Evolutionary conservation across 64 coral and sea anemone species (phyloP), one percentile per base, ranked within the genome.

Genomic region (Montipora sp.): DNA sequence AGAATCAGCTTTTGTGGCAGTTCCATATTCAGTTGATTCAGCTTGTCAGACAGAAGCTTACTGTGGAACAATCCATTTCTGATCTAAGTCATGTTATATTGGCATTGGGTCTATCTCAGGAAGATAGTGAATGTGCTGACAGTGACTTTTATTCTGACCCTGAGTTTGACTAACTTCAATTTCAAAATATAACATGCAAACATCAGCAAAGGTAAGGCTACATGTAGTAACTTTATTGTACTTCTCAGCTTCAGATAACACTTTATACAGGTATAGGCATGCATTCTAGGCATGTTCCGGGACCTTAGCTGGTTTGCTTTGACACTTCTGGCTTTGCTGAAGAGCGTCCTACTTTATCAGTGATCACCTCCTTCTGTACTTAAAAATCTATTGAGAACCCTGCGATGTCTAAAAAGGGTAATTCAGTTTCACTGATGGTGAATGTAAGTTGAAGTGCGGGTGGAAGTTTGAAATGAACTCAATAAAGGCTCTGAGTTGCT

Each of bases 301-400:
- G 8, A 14, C 63, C 4, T 19, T 68, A 16, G 63, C 12, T 68
- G 63, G 63, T 68, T 68, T n/a, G 21, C 15, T n/a, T 70, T 70
- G 66, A 5, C 66, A 68, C 63, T 8, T 68, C 16, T 13, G 63
- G 63, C 63, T 68, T 77, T 77, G 75, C 24, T 36, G 9, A 46
- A 77, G 45, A 77, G 75, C 75, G 43, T 77, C 75, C 75, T 77
- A 77, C 75, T 77, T 77, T 19, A n/a, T 19, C 66, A 70, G 66
- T 36, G 36, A 36, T 36, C 1, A 36, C 36, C 36, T 36, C 36
- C 36, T 36, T 0, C 36, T 36, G 36, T 36, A 36, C 36, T 36
- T 36, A 77, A 77, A 77, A 77, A 77, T 11, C 75, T 77, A 77
- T 48, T 77, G 75, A 77, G 75, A 77, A 77, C 45, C 36, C 75